Conservation (phyloP, 2,888 invertebrate species). For the Stenichneumon culpator region DNA sequence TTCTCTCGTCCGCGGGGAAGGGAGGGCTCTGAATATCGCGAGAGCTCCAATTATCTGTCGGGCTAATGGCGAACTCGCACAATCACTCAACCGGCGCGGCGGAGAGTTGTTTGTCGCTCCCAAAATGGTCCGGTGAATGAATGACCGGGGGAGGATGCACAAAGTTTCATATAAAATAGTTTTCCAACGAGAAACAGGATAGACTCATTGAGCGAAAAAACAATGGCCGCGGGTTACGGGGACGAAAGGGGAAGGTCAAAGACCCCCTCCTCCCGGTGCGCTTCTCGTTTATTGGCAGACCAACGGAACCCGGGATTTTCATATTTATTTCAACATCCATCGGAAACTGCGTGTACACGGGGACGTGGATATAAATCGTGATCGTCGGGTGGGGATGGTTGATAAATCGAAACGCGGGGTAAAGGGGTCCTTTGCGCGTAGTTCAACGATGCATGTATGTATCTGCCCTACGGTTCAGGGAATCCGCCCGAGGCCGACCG, state of each 20-base stretch:
- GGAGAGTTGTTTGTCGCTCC: conserved; percentile 32
- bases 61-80: conserved; percentile 38
- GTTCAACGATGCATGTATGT: conserved; percentile 1
- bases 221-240: conserved; percentile 2
- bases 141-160: not conserved
- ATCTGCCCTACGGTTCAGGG: conserved; percentile 25
- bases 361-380: conserved; percentile 54
- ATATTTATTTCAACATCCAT: conserved; percentile 71
- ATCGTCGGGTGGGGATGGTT: conserved; percentile 30
- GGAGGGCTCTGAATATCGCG: not conserved
- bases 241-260: conserved; percentile 53
- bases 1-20: conserved; percentile 14
- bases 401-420: conserved; percentile 20
- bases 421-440: not conserved
- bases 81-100: conserved; percentile 42
- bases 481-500: conserved; percentile 44
- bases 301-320: conserved; percentile 66
- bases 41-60: conserved; percentile 33
- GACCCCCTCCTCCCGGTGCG: not conserved
- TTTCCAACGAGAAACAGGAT: conserved; percentile 30
- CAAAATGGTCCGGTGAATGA: conserved; percentile 59
- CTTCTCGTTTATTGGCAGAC: conserved; percentile 59
- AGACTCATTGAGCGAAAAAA: conserved; percentile 58
- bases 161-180: conserved; percentile 59
- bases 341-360: conserved; percentile 48